Conservation (phyloP, 1,140 invertebrate genomes). For the Hycleus cichorii region DNA sequence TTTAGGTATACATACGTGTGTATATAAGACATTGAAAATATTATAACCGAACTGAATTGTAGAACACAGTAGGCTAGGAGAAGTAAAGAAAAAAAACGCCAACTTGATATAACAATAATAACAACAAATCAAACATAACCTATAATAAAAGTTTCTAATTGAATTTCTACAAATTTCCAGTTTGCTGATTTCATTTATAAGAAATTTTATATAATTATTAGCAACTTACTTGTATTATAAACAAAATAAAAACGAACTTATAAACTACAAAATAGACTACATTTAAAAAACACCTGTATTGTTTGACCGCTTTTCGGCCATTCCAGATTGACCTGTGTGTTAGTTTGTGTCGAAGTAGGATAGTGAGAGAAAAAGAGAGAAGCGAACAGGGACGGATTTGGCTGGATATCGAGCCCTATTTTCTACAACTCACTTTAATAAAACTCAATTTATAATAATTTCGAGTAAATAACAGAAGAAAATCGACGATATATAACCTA, state of each 20-base stretch:
- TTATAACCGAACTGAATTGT: too few species aligned
- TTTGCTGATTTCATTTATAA: neutral
- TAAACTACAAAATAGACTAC: constrained; percentile 32
- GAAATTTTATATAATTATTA: constrained; percentile 22
- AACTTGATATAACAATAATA: constrained; percentile 28
- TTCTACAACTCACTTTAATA: neutral
- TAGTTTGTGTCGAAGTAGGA: constrained; percentile 30
- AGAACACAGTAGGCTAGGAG: too few species aligned
- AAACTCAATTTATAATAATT: neutral
- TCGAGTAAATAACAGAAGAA: too few species aligned
- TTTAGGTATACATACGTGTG: constrained; percentile 9
- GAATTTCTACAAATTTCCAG: constrained; percentile 5
- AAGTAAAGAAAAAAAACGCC: too few species aligned
- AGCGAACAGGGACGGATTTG: constrained; percentile 25
- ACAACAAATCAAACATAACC: constrained; percentile 37
- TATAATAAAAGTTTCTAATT: constrained; percentile 14
- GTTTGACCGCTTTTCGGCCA: constrained; percentile 42
- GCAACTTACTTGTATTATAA: neutral
- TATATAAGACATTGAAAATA: too few species aligned
- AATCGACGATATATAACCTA: too few species aligned
- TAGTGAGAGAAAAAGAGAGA: constrained; percentile 11
- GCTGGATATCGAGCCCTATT: neutral
- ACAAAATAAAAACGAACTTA: neutral
- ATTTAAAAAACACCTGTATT: constrained; percentile 40
- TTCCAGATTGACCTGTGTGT: constrained; percentile 38